These are phyloP conservation scores for Scaptodrosophila latifasciaeformis DNA, from an alignment of 2,888 invertebrate species.

Conservation along the genomic window DNA sequence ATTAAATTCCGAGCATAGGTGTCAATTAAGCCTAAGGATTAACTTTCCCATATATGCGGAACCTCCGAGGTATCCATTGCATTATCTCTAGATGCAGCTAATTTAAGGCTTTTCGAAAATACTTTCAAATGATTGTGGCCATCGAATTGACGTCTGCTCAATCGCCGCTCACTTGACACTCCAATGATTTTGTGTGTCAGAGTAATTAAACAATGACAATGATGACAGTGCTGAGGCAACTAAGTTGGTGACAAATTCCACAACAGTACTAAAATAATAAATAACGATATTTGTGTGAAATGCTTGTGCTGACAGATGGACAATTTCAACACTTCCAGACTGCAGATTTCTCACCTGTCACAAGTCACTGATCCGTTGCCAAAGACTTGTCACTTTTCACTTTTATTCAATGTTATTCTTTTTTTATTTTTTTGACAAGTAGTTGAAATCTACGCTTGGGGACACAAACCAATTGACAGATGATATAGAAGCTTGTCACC, in stretches of 20 bases:
- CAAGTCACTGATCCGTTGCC: too few relatives aligned
- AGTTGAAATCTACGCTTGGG: constrained; percentile 34
- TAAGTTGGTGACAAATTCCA: constrained; percentile 23
- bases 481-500: constrained; percentile 32
- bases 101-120: too few relatives aligned
- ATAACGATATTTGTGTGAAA: too few relatives aligned
- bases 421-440: not conserved
- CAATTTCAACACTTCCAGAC: constrained; percentile 4
- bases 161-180: constrained; percentile 39
- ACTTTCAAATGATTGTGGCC: too few relatives aligned
- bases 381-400: constrained; percentile 48
- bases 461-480: constrained; percentile 22
- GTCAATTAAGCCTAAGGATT: too few relatives aligned
- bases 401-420: constrained; percentile 43
- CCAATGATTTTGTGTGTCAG: constrained; percentile 57
- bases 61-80: too few relatives aligned
- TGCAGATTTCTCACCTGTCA: constrained; percentile 16
- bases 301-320: too few relatives aligned
- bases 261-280: constrained; percentile 30
- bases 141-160: too few relatives aligned
- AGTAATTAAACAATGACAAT: constrained; percentile 23
- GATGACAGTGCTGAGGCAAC: constrained; percentile 1
- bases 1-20: too few relatives aligned
- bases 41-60: too few relatives aligned
- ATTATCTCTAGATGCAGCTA: too few relatives aligned